Conservation (phyloP, 2,888 invertebrate genomes). For the Aethes cnicana region DNA sequence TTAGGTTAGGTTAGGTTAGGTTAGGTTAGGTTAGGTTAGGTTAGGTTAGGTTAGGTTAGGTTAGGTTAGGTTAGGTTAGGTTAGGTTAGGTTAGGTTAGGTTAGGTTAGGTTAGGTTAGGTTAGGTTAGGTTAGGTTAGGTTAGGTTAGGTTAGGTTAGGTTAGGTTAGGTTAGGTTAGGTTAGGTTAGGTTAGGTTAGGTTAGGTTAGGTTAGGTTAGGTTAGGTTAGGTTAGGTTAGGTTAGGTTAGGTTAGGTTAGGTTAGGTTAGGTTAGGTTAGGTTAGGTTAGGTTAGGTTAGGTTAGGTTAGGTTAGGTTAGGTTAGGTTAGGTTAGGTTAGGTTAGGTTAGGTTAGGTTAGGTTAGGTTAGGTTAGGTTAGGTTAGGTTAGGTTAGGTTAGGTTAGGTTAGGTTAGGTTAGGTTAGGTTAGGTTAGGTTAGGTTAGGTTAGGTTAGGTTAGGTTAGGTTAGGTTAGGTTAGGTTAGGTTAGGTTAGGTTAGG, state of each 20-base stretch:
- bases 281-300: constrained; percentile 37
- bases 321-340: constrained; percentile 36
- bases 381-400: constrained; percentile 27
- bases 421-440: constrained; percentile 24
- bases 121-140: constrained; percentile 35
- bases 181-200: constrained; percentile 32
- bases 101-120: constrained; percentile 32
- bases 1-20: constrained; percentile 5
- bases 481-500: neutral
- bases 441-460: constrained; percentile 24
- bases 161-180: constrained; percentile 26
- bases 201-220: constrained; percentile 34
- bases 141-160: constrained; percentile 25
- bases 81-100: constrained; percentile 34
- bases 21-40: constrained; percentile 43
- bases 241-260: constrained; percentile 35
- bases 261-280: constrained; percentile 35
- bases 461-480: constrained; percentile 15
- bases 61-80: constrained; percentile 34
- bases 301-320: constrained; percentile 38
- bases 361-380: constrained; percentile 20
- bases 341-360: constrained; percentile 25
- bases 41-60: constrained; percentile 37
- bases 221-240: constrained; percentile 31
- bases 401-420: constrained; percentile 27